phyloP scores from a whole-genome alignment of 1,140 invertebrate genomes.

The Uloborus diversus region DNA sequence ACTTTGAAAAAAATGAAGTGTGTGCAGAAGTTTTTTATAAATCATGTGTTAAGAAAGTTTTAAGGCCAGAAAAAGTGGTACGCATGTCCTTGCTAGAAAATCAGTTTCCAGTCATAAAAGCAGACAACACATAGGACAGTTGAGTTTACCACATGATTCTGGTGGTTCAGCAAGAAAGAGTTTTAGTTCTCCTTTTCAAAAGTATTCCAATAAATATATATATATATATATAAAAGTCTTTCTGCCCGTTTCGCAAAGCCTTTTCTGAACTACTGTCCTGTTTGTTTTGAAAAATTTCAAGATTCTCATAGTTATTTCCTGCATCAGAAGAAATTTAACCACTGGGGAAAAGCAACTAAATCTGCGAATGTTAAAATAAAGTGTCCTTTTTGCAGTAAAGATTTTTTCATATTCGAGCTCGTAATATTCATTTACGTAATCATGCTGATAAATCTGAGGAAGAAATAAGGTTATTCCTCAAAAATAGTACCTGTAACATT shows the following conservation, averaged over 20 bases:
- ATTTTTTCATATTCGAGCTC: conserved; percentile 30
- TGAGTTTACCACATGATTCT: too few species aligned
- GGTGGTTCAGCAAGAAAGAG: too few species aligned
- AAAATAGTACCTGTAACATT: conserved; percentile 49
- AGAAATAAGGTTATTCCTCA: conserved; percentile 36
- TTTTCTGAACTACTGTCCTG: conserved; percentile 24
- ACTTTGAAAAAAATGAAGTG: not conserved
- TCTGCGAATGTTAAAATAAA: conserved; percentile 10
- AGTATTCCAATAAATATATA: too few species aligned
- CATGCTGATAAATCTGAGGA: conserved; percentile 23
- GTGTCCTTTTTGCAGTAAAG: conserved; percentile 53
- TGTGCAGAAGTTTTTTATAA: conserved; percentile 21
- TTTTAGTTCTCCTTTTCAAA: too few species aligned
- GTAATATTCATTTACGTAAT: conserved; percentile 44
- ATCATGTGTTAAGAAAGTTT: not conserved
- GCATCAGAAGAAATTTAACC: conserved; percentile 43
- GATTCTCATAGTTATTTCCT: conserved; percentile 26
- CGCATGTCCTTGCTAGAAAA: conserved; percentile 27
- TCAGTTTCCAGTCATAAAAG: conserved; percentile 9
- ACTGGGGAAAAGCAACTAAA: conserved; percentile 47
- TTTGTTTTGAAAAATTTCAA: conserved; percentile 37
- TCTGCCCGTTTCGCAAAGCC: too few species aligned
- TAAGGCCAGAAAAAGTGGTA: conserved; percentile 18
- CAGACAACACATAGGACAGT: too few species aligned
- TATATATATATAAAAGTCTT: too few species aligned